Evolutionary conservation across 2,888 invertebrate species (phyloP).

Genomic region (Caenorhabditis virilis): DNA sequence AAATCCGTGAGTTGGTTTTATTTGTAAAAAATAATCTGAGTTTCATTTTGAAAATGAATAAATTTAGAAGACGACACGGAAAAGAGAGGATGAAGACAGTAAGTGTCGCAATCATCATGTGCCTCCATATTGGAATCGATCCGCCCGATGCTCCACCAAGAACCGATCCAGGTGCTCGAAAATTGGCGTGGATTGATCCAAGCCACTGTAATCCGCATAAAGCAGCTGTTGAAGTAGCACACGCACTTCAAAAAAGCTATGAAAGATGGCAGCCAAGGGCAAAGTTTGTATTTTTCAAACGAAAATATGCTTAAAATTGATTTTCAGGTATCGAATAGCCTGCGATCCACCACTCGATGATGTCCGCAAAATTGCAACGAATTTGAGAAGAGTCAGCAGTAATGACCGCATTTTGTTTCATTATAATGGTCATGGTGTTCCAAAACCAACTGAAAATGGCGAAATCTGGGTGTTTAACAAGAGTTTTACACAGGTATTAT

Average conservation of each 20-base stretch:
- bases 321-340: constrained; percentile 82
- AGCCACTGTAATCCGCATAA: constrained; percentile 76
- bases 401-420: constrained; percentile 85
- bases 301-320: not conserved
- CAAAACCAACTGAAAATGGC: constrained; percentile 93
- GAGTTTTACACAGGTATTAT: constrained; percentile 78
- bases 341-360: constrained; percentile 97
- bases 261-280: constrained; percentile 98
- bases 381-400: constrained; percentile 91
- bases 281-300: constrained; percentile 51
- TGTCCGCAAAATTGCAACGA: constrained; percentile 92
- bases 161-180: constrained; percentile 84
- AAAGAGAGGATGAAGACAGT: constrained; percentile 90
- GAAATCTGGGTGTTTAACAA: constrained; percentile 87
- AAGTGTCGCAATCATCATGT: constrained; percentile 93
- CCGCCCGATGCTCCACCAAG: constrained; percentile 92
- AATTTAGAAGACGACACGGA: constrained; percentile 27
- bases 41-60: not conserved
- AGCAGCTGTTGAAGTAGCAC: constrained; percentile 90
- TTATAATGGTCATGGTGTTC: constrained; percentile 99
- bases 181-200: constrained; percentile 92
- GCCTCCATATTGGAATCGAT: constrained; percentile 98
- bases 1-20: constrained; percentile 24
- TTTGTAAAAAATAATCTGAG: not conserved
- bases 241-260: constrained; percentile 90